A percentile compares a stretch with the other conserved stretches of the same genome.
phyloP scores from a whole-genome alignment of 2,797 vertebrate species.

The Cuniculus paca region DNA sequence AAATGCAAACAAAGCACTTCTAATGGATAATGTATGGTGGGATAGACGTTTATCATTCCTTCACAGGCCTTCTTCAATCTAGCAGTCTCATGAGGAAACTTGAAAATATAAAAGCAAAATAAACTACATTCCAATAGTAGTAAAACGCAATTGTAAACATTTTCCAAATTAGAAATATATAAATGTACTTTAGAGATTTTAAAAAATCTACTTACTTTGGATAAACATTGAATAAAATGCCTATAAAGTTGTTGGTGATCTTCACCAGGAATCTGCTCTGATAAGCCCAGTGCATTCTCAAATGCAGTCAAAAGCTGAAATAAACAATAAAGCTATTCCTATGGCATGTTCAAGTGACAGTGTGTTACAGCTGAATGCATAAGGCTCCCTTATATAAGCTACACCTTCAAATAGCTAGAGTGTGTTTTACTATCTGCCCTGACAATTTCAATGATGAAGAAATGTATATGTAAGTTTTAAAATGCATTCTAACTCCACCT shows the following conservation, averaged over 20 bases:
- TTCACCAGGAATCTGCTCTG: constrained; percentile 91
- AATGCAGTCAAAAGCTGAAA: constrained; percentile 95
- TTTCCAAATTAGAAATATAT: constrained; percentile 18
- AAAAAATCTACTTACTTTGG: constrained; percentile 90
- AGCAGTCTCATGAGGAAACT: constrained; percentile 91
- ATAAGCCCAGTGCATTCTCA: constrained; percentile 92
- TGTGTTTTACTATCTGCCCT: not conserved
- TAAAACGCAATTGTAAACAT: constrained; percentile 1
- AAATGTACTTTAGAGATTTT: constrained; percentile 16
- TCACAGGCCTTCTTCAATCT: constrained; percentile 94
- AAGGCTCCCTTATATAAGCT: not conserved
- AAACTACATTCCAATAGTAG: constrained; percentile 31
- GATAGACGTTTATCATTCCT: constrained; percentile 92
- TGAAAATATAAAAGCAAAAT: constrained; percentile 82
- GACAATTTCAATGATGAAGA: constrained; percentile 3
- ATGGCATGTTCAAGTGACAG: constrained; percentile 25
- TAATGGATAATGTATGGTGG: constrained; percentile 91
- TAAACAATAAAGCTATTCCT: constrained; percentile 29
- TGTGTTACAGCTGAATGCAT: not conserved
- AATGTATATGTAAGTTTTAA: not conserved
- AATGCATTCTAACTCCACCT: not conserved
- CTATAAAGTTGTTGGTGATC: constrained; percentile 92
- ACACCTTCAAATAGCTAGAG: constrained; percentile 6
- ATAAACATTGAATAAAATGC: constrained; percentile 94
- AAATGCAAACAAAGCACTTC: constrained; percentile 94